Percentiles rank a stretch among this genome's conserved stretches.
Conservation (phyloP, 2,113 vertebrate species). For the Rhodinocichla rosea region DNA sequence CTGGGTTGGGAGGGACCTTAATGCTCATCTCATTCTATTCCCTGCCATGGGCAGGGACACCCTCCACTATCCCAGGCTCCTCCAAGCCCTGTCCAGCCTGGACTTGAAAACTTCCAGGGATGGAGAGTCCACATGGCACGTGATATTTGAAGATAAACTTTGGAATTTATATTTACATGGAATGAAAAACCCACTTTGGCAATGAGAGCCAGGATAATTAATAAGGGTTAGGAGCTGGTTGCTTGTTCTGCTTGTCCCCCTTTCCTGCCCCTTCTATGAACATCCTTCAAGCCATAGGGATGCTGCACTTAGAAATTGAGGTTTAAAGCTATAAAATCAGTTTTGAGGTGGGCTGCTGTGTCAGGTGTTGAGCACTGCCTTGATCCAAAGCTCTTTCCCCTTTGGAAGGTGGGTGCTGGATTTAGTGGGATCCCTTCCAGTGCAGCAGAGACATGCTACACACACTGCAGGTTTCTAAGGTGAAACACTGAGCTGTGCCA, state of each 20-base stretch:
- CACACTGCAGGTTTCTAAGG: neutral
- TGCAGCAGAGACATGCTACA: neutral
- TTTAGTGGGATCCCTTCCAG: neutral
- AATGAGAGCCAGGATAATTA: neutral
- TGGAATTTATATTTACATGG: neutral
- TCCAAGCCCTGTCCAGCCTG: neutral
- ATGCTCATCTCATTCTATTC: neutral
- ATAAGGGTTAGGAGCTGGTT: neutral
- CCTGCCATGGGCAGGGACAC: neutral
- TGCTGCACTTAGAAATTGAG: neutral
- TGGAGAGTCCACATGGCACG: rapidly evolving
- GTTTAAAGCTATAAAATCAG: neutral
- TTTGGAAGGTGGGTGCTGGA: neutral
- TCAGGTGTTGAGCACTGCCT: neutral
- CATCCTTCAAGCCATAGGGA: neutral
- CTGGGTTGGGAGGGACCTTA: neutral
- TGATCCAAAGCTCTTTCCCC: neutral
- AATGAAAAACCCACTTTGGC: neutral
- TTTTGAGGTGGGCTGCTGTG: neutral
- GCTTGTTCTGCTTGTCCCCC: neutral
- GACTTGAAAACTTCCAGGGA: neutral
- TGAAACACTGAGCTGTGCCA: neutral
- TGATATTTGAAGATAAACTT: neutral
- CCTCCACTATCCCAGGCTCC: neutral
- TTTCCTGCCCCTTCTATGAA: neutral